A percentile compares a stretch with the other conserved stretches of the same genome.
Conservation (phyloP, 1,140 invertebrate genomes). For the Caenorhabditis tropicalis region DNA sequence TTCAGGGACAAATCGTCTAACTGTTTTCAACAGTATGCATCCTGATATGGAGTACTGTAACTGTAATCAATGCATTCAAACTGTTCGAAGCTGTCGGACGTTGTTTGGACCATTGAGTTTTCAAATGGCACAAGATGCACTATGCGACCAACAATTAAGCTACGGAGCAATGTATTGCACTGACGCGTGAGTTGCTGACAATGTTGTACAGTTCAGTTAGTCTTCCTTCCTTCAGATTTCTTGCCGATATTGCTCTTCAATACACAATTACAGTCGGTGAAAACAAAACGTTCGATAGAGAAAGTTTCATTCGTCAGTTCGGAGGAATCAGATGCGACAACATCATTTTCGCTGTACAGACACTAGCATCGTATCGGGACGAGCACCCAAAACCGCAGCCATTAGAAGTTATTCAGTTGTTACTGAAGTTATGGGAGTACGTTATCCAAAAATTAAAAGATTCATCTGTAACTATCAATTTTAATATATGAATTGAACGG, state of each 20-base stretch:
- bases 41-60: constrained; percentile 10
- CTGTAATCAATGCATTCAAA: background rate
- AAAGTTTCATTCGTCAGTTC: background rate
- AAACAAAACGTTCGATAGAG: background rate
- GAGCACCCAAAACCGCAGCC: background rate
- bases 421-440: background rate
- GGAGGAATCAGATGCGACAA: background rate
- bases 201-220: too few relatives aligned
- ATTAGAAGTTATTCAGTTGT: background rate
- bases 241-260: background rate
- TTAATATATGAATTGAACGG: too few relatives aligned
- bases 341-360: background rate
- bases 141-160: background rate
- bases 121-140: background rate
- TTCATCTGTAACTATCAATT: too few relatives aligned
- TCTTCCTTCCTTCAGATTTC: background rate
- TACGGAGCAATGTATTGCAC: background rate
- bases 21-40: background rate
- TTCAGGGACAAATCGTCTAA: background rate
- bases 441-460: too few relatives aligned
- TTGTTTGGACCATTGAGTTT: background rate
- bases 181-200: background rate
- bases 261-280: background rate
- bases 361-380: background rate
- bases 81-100: background rate